phyloP scores from a whole-genome alignment of 2,113 vertebrate species.

The Brachyistius frenatus region DNA sequence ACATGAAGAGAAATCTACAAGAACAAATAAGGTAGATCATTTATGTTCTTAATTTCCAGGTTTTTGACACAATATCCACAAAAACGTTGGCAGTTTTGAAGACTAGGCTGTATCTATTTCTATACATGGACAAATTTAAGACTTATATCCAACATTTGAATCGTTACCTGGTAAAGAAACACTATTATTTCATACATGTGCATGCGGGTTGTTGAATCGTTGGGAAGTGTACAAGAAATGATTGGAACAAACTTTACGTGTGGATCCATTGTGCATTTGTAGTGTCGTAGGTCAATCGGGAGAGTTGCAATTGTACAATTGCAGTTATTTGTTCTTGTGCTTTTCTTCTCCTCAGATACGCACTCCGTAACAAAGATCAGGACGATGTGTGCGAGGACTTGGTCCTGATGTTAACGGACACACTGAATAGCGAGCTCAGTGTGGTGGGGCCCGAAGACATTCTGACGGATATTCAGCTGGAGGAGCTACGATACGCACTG shows the following conservation, averaged over 20 bases:
- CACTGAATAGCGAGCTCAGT: slow-evolving; percentile 71
- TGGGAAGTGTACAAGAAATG: too few relatives aligned
- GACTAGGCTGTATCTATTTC: too few relatives aligned
- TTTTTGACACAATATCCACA: not conserved
- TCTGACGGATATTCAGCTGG: slow-evolving; percentile 64
- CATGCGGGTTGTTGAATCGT: too few relatives aligned
- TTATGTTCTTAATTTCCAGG: not conserved
- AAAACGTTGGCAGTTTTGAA: not conserved
- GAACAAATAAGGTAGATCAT: slow-evolving; percentile 80
- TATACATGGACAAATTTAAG: too few relatives aligned
- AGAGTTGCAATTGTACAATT: not conserved
- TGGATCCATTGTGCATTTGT: not conserved
- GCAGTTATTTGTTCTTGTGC: not conserved
- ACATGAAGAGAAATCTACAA: slow-evolving; percentile 84
- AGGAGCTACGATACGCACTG: slow-evolving; percentile 75
- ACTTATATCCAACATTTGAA: too few relatives aligned
- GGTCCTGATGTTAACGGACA: slow-evolving; percentile 79
- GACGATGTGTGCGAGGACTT: slow-evolving; percentile 83
- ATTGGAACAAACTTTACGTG: not conserved
- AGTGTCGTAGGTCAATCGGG: not conserved
- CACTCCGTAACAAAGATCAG: slow-evolving; percentile 72
- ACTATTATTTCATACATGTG: too few relatives aligned
- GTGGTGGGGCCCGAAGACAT: slow-evolving; percentile 81
- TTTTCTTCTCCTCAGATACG: slow-evolving; percentile 58
- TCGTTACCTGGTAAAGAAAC: too few relatives aligned